Base-by-base conservation (phyloP, 2,888 invertebrate species). In the Amiota communis region DNA sequence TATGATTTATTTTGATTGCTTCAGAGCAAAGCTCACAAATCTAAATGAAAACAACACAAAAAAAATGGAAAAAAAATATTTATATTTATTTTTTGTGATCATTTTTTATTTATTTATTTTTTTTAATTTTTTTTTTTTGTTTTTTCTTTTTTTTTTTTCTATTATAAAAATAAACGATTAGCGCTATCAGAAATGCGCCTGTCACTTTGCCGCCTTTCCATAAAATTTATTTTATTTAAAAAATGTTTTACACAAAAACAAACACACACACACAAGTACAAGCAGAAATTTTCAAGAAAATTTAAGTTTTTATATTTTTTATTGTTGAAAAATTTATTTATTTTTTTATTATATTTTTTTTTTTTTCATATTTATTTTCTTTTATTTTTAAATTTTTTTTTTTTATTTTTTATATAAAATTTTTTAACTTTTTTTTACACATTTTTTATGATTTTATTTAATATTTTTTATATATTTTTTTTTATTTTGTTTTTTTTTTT, bases 11-110 rank as follows among this genome's bases (percentile, higher is more conserved):
- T 72, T 76, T 76, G 75, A 74, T 73, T 70, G 68, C 77, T 36
- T 36, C 6, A 2, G 36, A 76, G 78, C 82, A 83, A 80, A 85
- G 82, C 85, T 80, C 82, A 73, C 56, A 78, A 80, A 69, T 15
- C 71, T 72, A 70, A 73, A 72, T 56, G 72, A 73, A 72, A 20
- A 49, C 2, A 64, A 17, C 48, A 13, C 20, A 73, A 72, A 71
- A 61, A 11, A 20, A 71, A 69, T 51, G 67, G 4, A 51, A 56
- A 49, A 49, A 64, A 36, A 46, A 48, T 1, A 17, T 46, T 48
- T 48, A 17, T 65, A 59, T 71, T 64, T 53, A 59, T 48, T 49
- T 75, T 48, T 67, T 64, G 47, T 67, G 23, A 10, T 53, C 12
- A 53, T 23, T 36, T 36, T 17, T 20, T 49, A 51, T 51, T 51